A percentile compares a stretch with the other conserved stretches of the same genome.
These are phyloP conservation scores for Lymantria monacha DNA, from an alignment of 2,888 invertebrate genomes.

Conservation along the genomic window DNA sequence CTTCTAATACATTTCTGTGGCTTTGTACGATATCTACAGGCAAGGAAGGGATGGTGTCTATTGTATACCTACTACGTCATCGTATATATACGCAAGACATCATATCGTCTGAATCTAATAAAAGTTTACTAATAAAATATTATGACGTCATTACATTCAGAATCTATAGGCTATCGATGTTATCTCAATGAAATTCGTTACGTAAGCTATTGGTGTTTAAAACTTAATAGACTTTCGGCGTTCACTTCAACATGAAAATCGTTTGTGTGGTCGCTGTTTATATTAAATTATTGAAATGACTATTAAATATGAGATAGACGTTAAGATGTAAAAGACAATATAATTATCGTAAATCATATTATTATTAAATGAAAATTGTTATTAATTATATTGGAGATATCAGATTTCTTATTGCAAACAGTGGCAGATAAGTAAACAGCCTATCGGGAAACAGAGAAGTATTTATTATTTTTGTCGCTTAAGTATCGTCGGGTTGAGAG, in stretches of 20 bases:
- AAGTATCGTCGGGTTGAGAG: too few relatives aligned
- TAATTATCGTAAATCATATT: neutral
- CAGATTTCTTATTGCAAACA: too few relatives aligned
- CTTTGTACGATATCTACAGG: too few relatives aligned
- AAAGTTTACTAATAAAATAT: conserved; percentile 27
- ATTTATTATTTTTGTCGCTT: too few relatives aligned
- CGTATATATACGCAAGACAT: too few relatives aligned
- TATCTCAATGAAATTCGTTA: conserved; percentile 32
- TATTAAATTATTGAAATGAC: conserved; percentile 2
- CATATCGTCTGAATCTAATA: conserved; percentile 22
- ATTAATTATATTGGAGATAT: neutral
- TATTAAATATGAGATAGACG: neutral
- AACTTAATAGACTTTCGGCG: conserved; percentile 20
- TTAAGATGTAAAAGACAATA: neutral
- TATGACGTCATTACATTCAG: conserved; percentile 24
- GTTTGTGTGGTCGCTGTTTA: conserved; percentile 13
- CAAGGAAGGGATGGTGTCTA: too few relatives aligned
- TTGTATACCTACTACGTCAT: too few relatives aligned
- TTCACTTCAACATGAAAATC: conserved; percentile 7
- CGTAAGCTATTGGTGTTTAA: conserved; percentile 16
- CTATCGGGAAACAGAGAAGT: too few relatives aligned
- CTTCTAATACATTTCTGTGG: neutral
- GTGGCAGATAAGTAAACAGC: too few relatives aligned
- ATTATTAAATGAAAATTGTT: neutral
- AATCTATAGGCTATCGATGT: conserved; percentile 17